A percentile compares a stretch with the other conserved stretches of the same genome.
Evolutionary conservation across 2,797 vertebrate genomes (phyloP).

Genomic region (Spatula versicolor): DNA sequence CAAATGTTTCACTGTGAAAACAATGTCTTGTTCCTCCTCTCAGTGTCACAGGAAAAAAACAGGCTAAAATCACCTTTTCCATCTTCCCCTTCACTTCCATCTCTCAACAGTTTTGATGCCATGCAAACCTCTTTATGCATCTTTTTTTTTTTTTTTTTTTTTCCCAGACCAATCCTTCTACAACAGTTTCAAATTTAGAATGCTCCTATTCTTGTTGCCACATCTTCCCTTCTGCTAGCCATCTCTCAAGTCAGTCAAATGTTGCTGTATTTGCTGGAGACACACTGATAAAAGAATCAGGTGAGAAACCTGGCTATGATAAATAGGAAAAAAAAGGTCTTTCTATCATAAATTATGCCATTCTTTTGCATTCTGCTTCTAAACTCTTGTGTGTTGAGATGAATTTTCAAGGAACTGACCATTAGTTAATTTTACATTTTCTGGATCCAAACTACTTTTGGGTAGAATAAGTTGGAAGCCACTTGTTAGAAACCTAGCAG

Average conservation of each 20-base stretch:
- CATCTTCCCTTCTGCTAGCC: background rate
- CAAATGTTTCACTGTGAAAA: background rate
- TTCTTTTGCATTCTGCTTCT: background rate
- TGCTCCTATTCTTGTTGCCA: background rate
- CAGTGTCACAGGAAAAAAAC: background rate
- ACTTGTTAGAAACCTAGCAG: background rate
- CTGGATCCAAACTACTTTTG: background rate
- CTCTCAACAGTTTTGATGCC: background rate
- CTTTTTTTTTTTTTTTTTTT: background rate
- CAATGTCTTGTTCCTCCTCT: background rate
- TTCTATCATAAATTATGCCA: background rate
- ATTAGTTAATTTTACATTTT: background rate
- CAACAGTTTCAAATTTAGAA: background rate
- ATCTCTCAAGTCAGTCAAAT: background rate
- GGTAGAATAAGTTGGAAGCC: background rate
- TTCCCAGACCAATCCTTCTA: background rate
- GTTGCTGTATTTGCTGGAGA: background rate
- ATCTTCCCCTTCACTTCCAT: background rate
- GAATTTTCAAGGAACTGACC: background rate
- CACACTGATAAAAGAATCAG: background rate
- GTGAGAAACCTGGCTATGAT: background rate
- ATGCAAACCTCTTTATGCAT: background rate
- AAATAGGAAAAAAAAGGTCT: background rate
- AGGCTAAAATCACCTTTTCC: background rate
- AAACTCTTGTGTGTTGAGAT: background rate